Conservation (phyloP, 2,113 vertebrate species). For the Tyto alba region DNA sequence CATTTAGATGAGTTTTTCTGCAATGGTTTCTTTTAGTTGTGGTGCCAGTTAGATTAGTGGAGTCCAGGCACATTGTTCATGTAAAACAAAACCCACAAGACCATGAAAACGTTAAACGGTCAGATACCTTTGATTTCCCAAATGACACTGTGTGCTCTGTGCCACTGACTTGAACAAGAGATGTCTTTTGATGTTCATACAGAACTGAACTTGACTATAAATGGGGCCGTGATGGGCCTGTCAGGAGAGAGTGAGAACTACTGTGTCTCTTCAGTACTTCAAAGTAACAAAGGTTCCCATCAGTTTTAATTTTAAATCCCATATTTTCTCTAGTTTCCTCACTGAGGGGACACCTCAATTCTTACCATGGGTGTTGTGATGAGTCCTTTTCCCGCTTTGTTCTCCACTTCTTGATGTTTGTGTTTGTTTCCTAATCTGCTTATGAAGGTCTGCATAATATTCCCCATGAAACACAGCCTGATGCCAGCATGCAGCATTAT, state of each 20-base stretch:
- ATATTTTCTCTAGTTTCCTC: not conserved
- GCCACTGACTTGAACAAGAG: not conserved
- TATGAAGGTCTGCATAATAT: not conserved
- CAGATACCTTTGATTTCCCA: not conserved
- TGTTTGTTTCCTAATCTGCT: not conserved
- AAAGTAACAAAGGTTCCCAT: not conserved
- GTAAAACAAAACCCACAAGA: not conserved
- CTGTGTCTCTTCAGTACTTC: not conserved
- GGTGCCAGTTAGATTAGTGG: not conserved
- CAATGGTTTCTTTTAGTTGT: not conserved
- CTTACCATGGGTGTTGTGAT: not conserved
- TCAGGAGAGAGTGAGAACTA: not conserved
- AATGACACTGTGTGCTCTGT: not conserved
- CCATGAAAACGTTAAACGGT: not conserved
- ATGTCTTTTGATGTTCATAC: not conserved
- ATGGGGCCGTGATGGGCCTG: accelerated
- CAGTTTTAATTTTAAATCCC: not conserved
- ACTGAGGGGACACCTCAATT: not conserved
- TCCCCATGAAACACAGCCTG: not conserved
- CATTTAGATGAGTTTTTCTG: not conserved
- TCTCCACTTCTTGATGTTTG: not conserved
- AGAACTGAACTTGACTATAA: not conserved
- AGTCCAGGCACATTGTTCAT: not conserved
- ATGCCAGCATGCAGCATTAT: not conserved
- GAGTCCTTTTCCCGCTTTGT: not conserved